Percentiles rank a stretch among this genome's conserved stretches.
phyloP scores from a whole-genome alignment of 2,888 invertebrate species.

The Calameuta idolon region DNA sequence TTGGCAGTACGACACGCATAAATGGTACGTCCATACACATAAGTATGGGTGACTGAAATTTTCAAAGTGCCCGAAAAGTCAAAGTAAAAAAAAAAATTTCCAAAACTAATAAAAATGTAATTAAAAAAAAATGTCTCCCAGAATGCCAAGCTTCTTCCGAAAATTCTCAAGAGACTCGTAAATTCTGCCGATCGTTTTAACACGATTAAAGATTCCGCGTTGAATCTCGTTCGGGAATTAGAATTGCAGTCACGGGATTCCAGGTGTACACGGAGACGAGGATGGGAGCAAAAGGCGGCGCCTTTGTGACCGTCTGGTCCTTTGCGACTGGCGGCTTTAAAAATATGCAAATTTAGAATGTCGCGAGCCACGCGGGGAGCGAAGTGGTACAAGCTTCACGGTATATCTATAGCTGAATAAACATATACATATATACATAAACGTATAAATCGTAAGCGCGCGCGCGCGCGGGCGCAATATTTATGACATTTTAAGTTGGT shows the following conservation, averaged over 20 bases:
- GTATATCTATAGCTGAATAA: no score
- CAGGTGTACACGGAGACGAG: neutral
- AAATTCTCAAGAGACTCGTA: no score
- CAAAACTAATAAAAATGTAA: no score
- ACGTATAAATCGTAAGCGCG: constrained; percentile 1
- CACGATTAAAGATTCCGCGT: constrained; percentile 6
- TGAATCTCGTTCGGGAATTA: neutral
- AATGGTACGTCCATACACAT: no score
- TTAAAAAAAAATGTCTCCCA: no score
- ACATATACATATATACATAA: neutral
- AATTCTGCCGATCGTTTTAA: neutral
- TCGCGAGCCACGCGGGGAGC: neutral
- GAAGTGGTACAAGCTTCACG: neutral
- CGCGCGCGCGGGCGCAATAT: constrained; percentile 18
- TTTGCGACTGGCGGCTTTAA: constrained; percentile 2
- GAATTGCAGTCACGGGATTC: constrained; percentile 7
- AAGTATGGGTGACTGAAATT: no score
- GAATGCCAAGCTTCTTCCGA: no score
- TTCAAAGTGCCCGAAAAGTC: no score
- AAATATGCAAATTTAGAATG: constrained; percentile 7
- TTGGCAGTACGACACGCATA: no score
- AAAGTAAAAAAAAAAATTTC: no score
- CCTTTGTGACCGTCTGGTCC: neutral
- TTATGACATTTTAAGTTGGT: constrained; percentile 22
- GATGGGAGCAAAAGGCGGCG: constrained; percentile 1